Evolutionary conservation across 2,113 vertebrate genomes (phyloP), one percentile per base, ranked within the genome.

Genomic region (Oxygymnocypris stewartii): DNA sequence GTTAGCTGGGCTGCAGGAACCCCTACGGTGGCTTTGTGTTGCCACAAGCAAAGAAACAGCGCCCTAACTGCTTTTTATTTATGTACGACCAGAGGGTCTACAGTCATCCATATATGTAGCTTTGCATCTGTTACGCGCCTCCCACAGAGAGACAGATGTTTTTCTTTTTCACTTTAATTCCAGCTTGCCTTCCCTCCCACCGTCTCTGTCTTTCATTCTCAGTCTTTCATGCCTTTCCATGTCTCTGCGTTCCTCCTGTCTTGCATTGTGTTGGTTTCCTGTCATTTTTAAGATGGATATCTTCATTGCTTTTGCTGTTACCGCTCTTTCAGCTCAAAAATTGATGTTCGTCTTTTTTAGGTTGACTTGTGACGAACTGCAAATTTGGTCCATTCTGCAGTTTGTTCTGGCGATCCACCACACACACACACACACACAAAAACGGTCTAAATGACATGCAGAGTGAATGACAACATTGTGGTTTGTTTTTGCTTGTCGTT

Each of bases 71-170:
- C 65, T 20, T 69, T 47, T 14, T 82, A 69, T 71, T 82, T 71
- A 82, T 82, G 18, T 69, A 71, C 7, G 25, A 82, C 61, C 63
- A 82, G 81, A 82, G 61, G 37, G 59, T 69, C 61, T 82, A 69
- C 63, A 57, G 69, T 84, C 49, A 73, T 16, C 49, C 23, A 83
- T 37, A 71, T 65, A 42, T 59, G 82, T 84, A 74, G 82, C 69
- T 75, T 71, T 71, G 47, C 65, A 54, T 82, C 81, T 83, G 65
- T 83, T 83, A 51, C 63, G 1, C 12, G 6, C 35, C 57, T 57
- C 78, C 78, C 23, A 42, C 78, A 37, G 78, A 80, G 35, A 42
- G 31, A 80, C 78, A 80, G 78, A 80, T 80, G 54, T 42, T 63
- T 9, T 63, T 57, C 35, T 61, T 57, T 61, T 42, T n/a, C 4